Evolutionary conservation across 2,888 invertebrate genomes (phyloP), one percentile per base, ranked within the genome.

Genomic region (Caenorhabditis sulstoni): DNA sequence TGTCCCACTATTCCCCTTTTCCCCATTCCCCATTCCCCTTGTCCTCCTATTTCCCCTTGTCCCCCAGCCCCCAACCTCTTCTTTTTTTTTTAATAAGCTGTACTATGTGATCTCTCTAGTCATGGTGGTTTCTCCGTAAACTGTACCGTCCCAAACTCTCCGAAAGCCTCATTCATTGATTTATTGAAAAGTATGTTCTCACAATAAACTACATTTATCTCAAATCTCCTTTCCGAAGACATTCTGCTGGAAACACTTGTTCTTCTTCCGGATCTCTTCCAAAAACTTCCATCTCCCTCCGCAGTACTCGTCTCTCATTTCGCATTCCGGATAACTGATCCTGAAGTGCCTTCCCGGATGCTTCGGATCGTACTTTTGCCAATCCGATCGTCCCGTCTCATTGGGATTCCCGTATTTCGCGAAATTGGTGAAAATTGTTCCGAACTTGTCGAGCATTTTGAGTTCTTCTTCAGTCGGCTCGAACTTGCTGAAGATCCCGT

Each of bases 401-500:
- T 66, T 59, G 18, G 62, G 58, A 23, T 70, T 76, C n/a, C 85
- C 83, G 39, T 77, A 85, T 58, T 86, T 86, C 18, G 83, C 81
- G 58, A 86, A 86, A 49, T 86, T 86, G 8, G 83, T 41, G 23
- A 82, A 85, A 18, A 73, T 80, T 0, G 50, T 50, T 9, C 79
- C 81, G 66, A 83, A 68, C 22, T 71, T 61, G 12, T 86, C 81
- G 12, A 86, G 68, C 73, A 85, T 77, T 44, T 79, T 77, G 49
- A 67, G 18, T 41, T 86, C 86, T 22, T 83, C 81, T 7, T 65
- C 81, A 20, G 61, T 83, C 22, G 84, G 83, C 23, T 80, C 70
- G 49, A 85, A 86, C 49, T 85, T 80, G 14, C 78, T 76, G 41
- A 81, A 64, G n/a, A 86, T 75, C 8, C 85, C 82, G 50, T 83